Base-by-base conservation (phyloP, 2,113 vertebrate species). In the Neodontobutis hainanensis region DNA sequence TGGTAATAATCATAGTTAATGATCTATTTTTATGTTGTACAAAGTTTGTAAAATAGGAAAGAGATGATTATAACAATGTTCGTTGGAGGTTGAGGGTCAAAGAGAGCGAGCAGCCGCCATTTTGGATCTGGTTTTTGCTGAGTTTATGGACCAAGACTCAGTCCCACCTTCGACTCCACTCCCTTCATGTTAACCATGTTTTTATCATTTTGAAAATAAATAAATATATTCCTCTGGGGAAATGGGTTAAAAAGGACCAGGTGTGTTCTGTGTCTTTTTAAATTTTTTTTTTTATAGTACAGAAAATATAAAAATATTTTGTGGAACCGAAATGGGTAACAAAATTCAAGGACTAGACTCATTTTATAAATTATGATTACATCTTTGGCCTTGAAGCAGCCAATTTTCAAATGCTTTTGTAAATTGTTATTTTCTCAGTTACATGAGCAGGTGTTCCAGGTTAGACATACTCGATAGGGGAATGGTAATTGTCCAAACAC, bases 11-110 rank as follows among this genome's bases (percentile, higher is more conserved):
- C 70, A 81, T 93, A 92, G 90, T 90, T 90, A 87, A 66, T 88
- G 92, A 92, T 95, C 88, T 92, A 83, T 94, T 93, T 94, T 89
- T 95, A 90, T 89, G 90, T 91, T 94, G 90, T 94, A 91, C 87
- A 93, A 92, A 91, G 84, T 81, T 91, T 94, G 91, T 93, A 80
- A 90, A 84, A 83, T 73, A 92, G 91, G 88, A 90, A 80, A 87
- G 70, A 79, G 82, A 68, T 78, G 63, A 82, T 78, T 48, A 72
- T 83, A 80, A 84, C 77, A 16, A 49, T 61, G 76, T 65, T 77
- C 55, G 73, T 57, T 71, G 68, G 70, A 55, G 65, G 69, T 79
- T 61, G 52, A 27, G 65, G 66, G 58, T 52, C 65, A 61, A 45
- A 0, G 50, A 62, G 64, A 5, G 56, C 19, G 19, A 60, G 43